phyloP scores from a whole-genome alignment of 2,888 invertebrate species.

The Eupithecia subfuscata region DNA sequence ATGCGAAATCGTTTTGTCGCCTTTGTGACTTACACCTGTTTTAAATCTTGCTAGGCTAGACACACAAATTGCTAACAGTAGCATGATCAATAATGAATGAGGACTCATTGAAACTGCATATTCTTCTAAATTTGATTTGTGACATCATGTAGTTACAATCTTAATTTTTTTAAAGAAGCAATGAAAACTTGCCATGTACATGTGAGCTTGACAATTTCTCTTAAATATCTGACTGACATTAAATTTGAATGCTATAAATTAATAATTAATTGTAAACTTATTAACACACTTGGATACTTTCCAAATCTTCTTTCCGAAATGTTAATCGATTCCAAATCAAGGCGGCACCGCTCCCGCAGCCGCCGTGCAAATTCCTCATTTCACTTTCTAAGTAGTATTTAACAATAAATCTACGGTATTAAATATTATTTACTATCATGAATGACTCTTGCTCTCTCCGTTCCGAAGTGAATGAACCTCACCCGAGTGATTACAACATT shows the following conservation, averaged over 20 bases:
- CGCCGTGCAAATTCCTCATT: slow-evolving; percentile 26
- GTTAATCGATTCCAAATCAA: slow-evolving; percentile 25
- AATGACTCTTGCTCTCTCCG: slow-evolving; percentile 50
- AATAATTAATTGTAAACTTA: slow-evolving; percentile 4
- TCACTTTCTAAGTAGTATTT: slow-evolving; percentile 42
- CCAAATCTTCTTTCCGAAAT: slow-evolving; percentile 21
- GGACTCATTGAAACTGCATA: background rate
- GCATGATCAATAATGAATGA: background rate
- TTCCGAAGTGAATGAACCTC: slow-evolving; percentile 61
- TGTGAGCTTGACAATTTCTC: background rate
- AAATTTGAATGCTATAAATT: background rate
- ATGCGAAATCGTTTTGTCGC: slow-evolving; percentile 25
- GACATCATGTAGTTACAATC: background rate
- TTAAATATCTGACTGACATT: background rate
- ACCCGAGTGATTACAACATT: slow-evolving; percentile 54
- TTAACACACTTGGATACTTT: slow-evolving; percentile 13
- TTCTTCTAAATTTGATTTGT: background rate
- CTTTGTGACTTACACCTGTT: slow-evolving; percentile 14
- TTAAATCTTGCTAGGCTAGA: background rate
- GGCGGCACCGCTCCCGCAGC: slow-evolving; percentile 12
- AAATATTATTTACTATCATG: slow-evolving; percentile 47
- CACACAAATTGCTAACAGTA: background rate
- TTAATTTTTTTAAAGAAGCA: background rate
- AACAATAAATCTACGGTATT: slow-evolving; percentile 37
- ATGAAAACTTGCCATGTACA: background rate